Conservation (phyloP, 2,113 vertebrate genomes). For the Peucedramus taeniatus region DNA sequence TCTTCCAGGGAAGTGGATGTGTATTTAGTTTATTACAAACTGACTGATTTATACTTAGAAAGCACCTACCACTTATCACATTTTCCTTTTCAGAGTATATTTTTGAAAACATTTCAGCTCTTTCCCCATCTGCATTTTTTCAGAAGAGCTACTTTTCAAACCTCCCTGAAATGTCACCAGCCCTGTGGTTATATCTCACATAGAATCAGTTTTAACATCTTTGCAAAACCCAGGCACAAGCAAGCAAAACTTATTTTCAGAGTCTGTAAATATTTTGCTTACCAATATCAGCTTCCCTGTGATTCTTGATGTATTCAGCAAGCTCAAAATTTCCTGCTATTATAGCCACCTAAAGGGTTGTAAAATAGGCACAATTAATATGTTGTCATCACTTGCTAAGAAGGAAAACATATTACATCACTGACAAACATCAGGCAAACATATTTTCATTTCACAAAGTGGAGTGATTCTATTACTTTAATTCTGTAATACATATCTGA, state of each 20-base stretch:
- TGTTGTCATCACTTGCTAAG: neutral
- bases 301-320: conserved; percentile 93
- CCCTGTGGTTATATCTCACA: neutral
- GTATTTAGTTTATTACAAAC: neutral
- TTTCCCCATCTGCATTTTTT: neutral
- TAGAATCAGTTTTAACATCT: neutral
- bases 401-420: neutral
- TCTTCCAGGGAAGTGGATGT: neutral
- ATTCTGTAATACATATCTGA: neutral
- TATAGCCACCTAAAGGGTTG: conserved; percentile 87
- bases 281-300: conserved; percentile 91
- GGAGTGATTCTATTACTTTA: neutral
- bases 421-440: neutral
- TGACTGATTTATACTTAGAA: neutral
- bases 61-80: neutral
- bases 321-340: conserved; percentile 97
- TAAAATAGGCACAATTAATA: neutral
- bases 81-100: neutral
- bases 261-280: conserved; percentile 47
- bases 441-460: neutral
- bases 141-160: neutral
- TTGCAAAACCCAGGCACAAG: neutral
- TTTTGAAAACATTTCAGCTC: neutral
- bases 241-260: neutral
- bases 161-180: neutral